Percentiles rank a stretch among this genome's conserved stretches.
phyloP scores from a whole-genome alignment of 2,797 vertebrate species.

The Mormyrus hasselquistii region DNA sequence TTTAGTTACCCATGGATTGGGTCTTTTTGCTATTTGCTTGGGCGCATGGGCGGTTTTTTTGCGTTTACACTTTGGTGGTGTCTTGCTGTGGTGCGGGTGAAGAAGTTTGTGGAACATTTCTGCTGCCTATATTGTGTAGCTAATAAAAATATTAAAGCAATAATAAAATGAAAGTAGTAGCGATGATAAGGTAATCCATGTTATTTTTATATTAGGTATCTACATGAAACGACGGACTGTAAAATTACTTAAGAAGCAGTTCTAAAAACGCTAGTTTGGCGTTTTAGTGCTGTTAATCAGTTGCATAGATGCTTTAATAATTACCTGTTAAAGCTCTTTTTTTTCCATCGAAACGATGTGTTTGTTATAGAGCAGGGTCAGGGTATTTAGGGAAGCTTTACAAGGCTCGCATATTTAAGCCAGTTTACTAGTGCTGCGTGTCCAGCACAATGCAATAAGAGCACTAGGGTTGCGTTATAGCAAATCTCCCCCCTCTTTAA shows the following conservation, averaged over 20 bases:
- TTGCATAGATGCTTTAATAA: not conserved
- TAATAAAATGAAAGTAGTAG: constrained; percentile 65
- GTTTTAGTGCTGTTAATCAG: not conserved
- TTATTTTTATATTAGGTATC: not conserved
- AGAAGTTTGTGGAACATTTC: not conserved
- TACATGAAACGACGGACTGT: not conserved
- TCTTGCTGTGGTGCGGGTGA: not conserved
- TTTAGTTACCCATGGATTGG: not conserved
- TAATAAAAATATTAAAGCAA: not conserved
- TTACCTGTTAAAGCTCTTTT: not conserved
- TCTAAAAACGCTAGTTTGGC: not conserved
- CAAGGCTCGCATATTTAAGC: not conserved
- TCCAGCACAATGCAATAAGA: not conserved
- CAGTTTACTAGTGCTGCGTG: not conserved
- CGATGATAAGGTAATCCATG: constrained; percentile 64
- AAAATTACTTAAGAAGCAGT: not conserved
- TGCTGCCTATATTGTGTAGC: not conserved
- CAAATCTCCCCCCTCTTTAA: not conserved
- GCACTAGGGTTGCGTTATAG: not conserved
- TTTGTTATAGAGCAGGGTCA: not conserved
- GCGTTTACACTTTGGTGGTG: not conserved
- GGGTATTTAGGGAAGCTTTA: not conserved
- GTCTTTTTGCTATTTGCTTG: not conserved
- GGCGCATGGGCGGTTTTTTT: not conserved
- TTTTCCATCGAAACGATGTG: not conserved